phyloP scores from a whole-genome alignment of 2,113 vertebrate species.

The Loxodonta africana region DNA sequence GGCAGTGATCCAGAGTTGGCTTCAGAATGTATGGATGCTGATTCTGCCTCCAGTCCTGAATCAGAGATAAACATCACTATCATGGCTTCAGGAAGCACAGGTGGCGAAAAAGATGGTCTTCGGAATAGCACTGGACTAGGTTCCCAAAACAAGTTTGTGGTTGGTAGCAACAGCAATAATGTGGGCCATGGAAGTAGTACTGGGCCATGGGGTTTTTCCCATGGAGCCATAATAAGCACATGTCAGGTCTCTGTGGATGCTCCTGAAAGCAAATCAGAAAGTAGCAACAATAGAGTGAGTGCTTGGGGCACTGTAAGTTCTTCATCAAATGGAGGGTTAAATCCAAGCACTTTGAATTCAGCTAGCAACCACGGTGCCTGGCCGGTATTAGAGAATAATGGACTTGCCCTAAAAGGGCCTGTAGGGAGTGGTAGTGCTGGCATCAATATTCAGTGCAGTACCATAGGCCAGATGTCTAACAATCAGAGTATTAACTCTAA shows the following conservation, averaged over 20 bases:
- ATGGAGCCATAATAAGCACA: constrained; percentile 93
- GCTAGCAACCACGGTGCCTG: constrained; percentile 98
- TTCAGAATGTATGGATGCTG: constrained; percentile 97
- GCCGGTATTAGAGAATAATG: constrained; percentile 93
- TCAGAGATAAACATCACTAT: constrained; percentile 94
- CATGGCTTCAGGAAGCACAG: constrained; percentile 91
- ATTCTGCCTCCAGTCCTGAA: constrained; percentile 95
- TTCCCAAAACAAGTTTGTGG: constrained; percentile 92
- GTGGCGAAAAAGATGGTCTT: constrained; percentile 92
- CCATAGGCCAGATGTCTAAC: constrained; percentile 91
- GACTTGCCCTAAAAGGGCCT: constrained; percentile 94
- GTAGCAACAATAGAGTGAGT: constrained; percentile 91
- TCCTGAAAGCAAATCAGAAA: constrained; percentile 91
- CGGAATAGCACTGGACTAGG: constrained; percentile 92
- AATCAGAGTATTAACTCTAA: constrained; percentile 95
- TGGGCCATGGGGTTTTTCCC: constrained; percentile 91
- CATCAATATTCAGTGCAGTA: constrained; percentile 92
- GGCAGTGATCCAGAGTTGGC: constrained; percentile 94
- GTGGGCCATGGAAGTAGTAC: constrained; percentile 93
- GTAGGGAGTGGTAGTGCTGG: constrained; percentile 90
- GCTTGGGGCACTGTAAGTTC: constrained; percentile 93
- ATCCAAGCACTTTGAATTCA: constrained; percentile 97
- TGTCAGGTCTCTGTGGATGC: constrained; percentile 92
- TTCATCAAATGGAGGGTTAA: constrained; percentile 95
- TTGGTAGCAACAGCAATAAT: constrained; percentile 96